Base-by-base conservation (phyloP, 2,797 vertebrate genomes). In the Acanthis flammea region DNA sequence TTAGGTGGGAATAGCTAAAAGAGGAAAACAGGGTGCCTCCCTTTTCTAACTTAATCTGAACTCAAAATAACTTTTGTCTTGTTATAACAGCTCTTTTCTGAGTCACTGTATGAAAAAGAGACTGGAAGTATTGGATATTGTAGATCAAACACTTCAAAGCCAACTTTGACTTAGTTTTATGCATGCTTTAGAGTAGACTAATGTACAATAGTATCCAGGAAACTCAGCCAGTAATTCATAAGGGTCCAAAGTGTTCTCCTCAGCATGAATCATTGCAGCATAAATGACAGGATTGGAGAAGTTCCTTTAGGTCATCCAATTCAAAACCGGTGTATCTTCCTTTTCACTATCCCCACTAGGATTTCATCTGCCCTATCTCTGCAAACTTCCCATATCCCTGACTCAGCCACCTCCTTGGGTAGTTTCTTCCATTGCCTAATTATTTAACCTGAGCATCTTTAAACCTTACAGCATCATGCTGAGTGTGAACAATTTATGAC, bases 161-260 rank as follows among this genome's bases (percentile, higher is more conserved):
- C 97, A 97, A 94, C 22, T 70, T 78, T 95, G 95, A 92, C 96
- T 95, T 87, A 90, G 90, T 93, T 96, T 84, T 89, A 83, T 78
- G 53, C 89, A 86, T 95, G 75, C 92, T 94, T 95, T 28, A 67
- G 91, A 88, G 96, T 93, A 95, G 93, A 96, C 81, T 95, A 94
- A 94, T 94, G 85, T 63, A 82, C 74, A 55, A 82, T 80, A 75
- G 85, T 45, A 61, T 97, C 97, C 97, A 97, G 92, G 84, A 97
- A 96, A 93, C 28, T 44, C 23, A 76, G 97, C 97, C 97, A 97
- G 75, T 96, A 86, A 97, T 94, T 96, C 94, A 90, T 92, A 72
- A 30, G 55, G 57, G 94, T 96, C 95, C 97, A 96, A 94, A 97
- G 95, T 88, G 90, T 92, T 95, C 96, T 97, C 63, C 41, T 88